phyloP scores from a whole-genome alignment of 2,888 invertebrate species.

The Stictocephala bisonia region DNA sequence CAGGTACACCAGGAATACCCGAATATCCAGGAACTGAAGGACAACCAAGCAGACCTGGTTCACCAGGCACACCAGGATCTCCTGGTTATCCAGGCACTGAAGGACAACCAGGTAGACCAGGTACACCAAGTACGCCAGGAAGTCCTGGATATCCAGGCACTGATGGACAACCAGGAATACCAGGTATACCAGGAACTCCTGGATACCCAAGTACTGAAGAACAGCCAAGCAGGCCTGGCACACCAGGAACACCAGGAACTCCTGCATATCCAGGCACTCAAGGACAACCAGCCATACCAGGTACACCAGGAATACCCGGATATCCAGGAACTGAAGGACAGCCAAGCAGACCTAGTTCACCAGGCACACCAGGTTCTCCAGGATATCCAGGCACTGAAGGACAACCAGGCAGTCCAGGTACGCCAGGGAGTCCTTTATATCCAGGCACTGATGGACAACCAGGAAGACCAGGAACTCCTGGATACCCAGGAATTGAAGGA shows the following conservation, averaged over 20 bases:
- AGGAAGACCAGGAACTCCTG: constrained; percentile 53
- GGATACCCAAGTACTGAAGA: constrained; percentile 43
- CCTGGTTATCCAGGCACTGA: constrained; percentile 60
- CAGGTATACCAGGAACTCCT: constrained; percentile 43
- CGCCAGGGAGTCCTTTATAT: constrained; percentile 31
- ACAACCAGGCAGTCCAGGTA: constrained; percentile 55
- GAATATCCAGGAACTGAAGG: too few relatives aligned
- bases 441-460: constrained; percentile 61
- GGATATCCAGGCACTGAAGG: constrained; percentile 56
- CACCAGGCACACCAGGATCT: constrained; percentile 51
- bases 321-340: constrained; percentile 40
- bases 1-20: neutral
- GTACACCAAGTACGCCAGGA: constrained; percentile 54
- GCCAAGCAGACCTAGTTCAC: constrained; percentile 50
- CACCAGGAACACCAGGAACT: constrained; percentile 49
- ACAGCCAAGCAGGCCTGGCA: constrained; percentile 50
- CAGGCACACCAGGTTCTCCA: constrained; percentile 53
- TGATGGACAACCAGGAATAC: constrained; percentile 44
- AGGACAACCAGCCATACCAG: constrained; percentile 59
- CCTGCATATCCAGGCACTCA: constrained; percentile 45
- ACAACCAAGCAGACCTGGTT: too few relatives aligned
- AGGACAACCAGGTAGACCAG: constrained; percentile 42
- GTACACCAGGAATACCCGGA: constrained; percentile 64
- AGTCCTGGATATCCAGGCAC: constrained; percentile 59
- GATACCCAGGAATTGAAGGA: constrained; percentile 62